These are phyloP conservation scores for Chymomyza caudatula DNA, from an alignment of 2,888 invertebrate genomes.

Conservation along the genomic window DNA sequence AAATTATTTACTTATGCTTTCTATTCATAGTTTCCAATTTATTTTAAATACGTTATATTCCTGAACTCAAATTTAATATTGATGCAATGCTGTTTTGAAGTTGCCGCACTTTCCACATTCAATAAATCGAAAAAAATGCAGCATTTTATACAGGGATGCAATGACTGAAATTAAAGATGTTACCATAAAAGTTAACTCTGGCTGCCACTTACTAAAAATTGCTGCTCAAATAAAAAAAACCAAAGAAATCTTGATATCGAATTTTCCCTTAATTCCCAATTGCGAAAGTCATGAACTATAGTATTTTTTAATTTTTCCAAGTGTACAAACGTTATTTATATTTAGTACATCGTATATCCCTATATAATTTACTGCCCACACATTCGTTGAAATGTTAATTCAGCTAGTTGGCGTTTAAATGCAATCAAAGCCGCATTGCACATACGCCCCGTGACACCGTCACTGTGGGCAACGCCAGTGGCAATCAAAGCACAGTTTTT, in stretches of 20 bases:
- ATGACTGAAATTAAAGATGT: too few relatives aligned
- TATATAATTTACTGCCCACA: conserved; percentile 44
- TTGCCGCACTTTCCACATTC: not conserved
- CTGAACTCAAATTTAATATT: not conserved
- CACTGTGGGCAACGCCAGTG: not conserved
- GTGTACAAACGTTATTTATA: not conserved
- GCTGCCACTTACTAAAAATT: too few relatives aligned
- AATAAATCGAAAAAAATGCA: not conserved
- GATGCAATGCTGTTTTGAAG: not conserved
- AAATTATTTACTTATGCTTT: not conserved
- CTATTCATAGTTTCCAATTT: not conserved
- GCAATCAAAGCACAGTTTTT: conserved; percentile 19
- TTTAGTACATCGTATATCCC: too few relatives aligned
- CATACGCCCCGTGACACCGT: not conserved
- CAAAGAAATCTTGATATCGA: too few relatives aligned
- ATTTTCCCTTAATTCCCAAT: too few relatives aligned
- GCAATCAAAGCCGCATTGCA: not conserved
- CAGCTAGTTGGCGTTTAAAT: conserved; percentile 7
- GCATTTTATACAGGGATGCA: too few relatives aligned
- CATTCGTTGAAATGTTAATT: conserved; percentile 49
- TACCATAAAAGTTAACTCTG: too few relatives aligned
- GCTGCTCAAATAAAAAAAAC: too few relatives aligned
- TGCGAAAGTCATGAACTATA: too few relatives aligned
- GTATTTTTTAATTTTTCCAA: not conserved
- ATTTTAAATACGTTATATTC: too few relatives aligned